Conservation (phyloP, 1,140 invertebrate species). For the Rhopalosiphum maidis region DNA sequence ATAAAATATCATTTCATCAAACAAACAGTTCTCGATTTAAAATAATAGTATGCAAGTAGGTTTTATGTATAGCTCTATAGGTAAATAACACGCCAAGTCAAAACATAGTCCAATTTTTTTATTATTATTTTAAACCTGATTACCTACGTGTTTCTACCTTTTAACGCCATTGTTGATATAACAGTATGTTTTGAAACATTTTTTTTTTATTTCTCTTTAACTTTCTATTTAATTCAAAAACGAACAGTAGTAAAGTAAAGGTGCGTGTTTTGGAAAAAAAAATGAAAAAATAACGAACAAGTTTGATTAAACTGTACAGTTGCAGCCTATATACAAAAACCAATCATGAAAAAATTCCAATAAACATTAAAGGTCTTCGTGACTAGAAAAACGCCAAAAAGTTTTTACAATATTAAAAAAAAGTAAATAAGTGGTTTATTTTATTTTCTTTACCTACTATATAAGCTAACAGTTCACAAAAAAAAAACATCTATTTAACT, state of each 20-base stretch:
- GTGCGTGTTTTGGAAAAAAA: not conserved
- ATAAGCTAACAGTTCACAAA: not conserved
- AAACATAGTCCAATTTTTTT: not conserved
- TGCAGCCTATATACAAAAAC: not conserved
- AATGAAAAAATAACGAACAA: not conserved
- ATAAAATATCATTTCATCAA: not conserved
- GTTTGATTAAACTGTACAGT: constrained; percentile 43
- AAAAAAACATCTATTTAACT: not conserved
- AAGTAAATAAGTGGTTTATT: not conserved
- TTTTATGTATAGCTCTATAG: not conserved
- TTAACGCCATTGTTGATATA: not conserved
- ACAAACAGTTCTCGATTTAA: not conserved
- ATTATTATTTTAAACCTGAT: not conserved
- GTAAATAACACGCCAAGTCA: not conserved
- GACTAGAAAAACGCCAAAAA: constrained; percentile 41
- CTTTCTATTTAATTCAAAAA: not conserved
- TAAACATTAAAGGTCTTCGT: constrained; percentile 44
- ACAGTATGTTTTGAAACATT: not conserved
- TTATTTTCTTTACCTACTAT: constrained; percentile 9
- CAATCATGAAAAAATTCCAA: constrained; percentile 41
- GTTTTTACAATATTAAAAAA: constrained; percentile 45
- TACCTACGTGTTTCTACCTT: not conserved
- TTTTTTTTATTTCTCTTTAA: not conserved
- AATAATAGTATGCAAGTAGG: not conserved
- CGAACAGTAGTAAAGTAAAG: not conserved